Percentiles rank a stretch among this genome's conserved stretches.
These are phyloP conservation scores for Dromius quadrimaculatus DNA, from an alignment of 2,888 invertebrate species.

Conservation along the genomic window DNA sequence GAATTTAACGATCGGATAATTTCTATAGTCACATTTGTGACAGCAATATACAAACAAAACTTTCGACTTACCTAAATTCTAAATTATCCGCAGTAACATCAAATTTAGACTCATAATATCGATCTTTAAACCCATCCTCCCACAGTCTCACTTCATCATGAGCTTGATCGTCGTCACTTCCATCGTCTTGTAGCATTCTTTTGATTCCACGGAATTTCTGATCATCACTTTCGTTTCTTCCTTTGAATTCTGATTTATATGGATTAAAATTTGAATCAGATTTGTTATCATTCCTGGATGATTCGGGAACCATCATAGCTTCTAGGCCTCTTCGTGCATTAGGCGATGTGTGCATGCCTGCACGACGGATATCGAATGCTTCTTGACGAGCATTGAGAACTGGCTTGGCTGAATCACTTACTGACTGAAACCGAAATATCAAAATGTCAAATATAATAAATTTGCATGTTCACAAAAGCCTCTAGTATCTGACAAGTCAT, in stretches of 20 bases:
- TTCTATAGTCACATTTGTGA: too few species aligned
- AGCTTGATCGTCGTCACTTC: constrained; percentile 80
- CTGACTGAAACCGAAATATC: constrained; percentile 65
- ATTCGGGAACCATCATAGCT: constrained; percentile 67
- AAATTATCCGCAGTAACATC: constrained; percentile 81
- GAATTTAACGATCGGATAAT: not conserved
- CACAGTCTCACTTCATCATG: constrained; percentile 92
- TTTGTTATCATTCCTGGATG: not conserved
- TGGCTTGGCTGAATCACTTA: constrained; percentile 70
- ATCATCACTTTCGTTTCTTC: not conserved
- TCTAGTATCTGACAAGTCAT: too few species aligned
- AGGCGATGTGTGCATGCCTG: constrained; percentile 69
- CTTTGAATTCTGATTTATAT: not conserved
- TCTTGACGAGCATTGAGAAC: constrained; percentile 81
- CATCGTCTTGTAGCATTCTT: constrained; percentile 66
- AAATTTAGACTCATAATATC: constrained; percentile 97
- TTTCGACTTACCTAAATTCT: constrained; percentile 77
- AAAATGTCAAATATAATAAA: not conserved
- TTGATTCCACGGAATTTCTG: constrained; percentile 67
- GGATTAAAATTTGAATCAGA: not conserved
- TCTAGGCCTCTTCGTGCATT: constrained; percentile 63
- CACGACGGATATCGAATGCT: constrained; percentile 78
- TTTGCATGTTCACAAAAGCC: not conserved
- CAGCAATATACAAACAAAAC: too few species aligned
- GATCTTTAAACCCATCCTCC: constrained; percentile 98